These are phyloP conservation scores for Oryctes rhinoceros DNA, from an alignment of 1,140 invertebrate species.

Conservation along the genomic window DNA sequence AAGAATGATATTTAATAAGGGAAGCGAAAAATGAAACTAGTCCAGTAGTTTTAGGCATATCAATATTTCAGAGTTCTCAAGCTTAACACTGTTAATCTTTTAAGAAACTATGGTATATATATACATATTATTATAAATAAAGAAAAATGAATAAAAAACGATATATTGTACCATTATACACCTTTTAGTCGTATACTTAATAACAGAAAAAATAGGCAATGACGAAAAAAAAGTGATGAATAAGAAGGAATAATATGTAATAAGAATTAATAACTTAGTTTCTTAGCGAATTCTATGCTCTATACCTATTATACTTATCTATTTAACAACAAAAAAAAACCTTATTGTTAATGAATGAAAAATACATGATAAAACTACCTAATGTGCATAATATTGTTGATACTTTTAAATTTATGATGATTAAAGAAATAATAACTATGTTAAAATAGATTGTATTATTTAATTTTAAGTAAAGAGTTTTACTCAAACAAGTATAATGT, in stretches of 20 bases:
- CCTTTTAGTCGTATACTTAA: slow-evolving; percentile 30
- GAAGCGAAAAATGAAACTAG: slow-evolving; percentile 42
- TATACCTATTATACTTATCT: slow-evolving; percentile 35
- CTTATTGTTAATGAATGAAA: slow-evolving; percentile 34
- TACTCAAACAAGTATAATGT: not conserved
- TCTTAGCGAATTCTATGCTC: slow-evolving; percentile 32
- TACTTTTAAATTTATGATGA: slow-evolving; percentile 38
- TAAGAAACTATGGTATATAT: slow-evolving; percentile 41
- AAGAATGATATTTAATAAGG: slow-evolving; percentile 30
- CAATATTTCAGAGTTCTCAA: slow-evolving; percentile 43
- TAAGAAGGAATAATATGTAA: slow-evolving; percentile 6
- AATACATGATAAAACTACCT: slow-evolving; percentile 33
- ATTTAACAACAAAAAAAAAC: slow-evolving; percentile 10
- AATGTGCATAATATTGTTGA: slow-evolving; percentile 37
- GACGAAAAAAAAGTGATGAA: not conserved
- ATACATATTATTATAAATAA: slow-evolving; percentile 6
- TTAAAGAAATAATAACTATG: slow-evolving; percentile 35
- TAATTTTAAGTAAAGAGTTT: slow-evolving; percentile 38
- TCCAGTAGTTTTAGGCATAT: slow-evolving; percentile 46
- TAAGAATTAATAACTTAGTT: slow-evolving; percentile 20
- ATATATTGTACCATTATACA: slow-evolving; percentile 35
- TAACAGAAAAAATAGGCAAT: slow-evolving; percentile 17
- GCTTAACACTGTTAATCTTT: slow-evolving; percentile 39
- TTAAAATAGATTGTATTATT: slow-evolving; percentile 37
- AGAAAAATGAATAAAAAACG: slow-evolving; percentile 16